A percentile compares a stretch with the other conserved stretches of the same genome.
These are phyloP conservation scores for Chymomyza fuscimana DNA, from an alignment of 2,888 invertebrate genomes.

Conservation along the genomic window DNA sequence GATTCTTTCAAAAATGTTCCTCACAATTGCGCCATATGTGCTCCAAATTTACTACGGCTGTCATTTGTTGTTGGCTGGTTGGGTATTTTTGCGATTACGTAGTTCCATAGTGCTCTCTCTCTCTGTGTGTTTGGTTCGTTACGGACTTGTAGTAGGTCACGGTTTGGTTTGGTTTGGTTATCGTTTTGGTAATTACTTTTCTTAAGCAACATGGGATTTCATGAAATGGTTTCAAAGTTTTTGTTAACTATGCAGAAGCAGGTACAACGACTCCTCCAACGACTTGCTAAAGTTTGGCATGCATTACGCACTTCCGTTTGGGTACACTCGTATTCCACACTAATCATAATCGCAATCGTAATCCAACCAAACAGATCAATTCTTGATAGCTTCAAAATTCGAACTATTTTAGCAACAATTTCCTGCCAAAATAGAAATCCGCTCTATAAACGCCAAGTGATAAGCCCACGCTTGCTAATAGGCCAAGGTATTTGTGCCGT, in stretches of 20 bases:
- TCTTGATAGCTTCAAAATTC: constrained; percentile 9
- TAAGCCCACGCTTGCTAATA: constrained; percentile 17
- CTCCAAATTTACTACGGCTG: constrained; percentile 22
- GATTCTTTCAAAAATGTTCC: background rate
- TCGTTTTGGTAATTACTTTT: constrained; percentile 17
- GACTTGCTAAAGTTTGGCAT: no score
- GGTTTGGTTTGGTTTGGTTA: constrained; percentile 37
- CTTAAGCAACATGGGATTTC: constrained; percentile 14
- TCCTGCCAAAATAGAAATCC: constrained; percentile 8
- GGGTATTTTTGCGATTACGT: constrained; percentile 42
- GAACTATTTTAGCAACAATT: constrained; percentile 9
- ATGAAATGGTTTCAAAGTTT: background rate
- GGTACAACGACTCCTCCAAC: no score
- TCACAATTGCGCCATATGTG: constrained; percentile 61
- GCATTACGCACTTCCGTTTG: background rate
- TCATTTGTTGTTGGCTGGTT: background rate
- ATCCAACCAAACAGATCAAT: constrained; percentile 24
- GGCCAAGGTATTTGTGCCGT: constrained; percentile 17
- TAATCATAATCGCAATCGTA: background rate
- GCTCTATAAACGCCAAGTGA: background rate
- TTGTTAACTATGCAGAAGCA: no score
- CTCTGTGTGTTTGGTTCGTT: background rate
- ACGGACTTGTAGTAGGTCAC: constrained; percentile 54
- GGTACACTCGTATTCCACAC: background rate
- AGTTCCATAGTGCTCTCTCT: background rate